A percentile compares a stretch with the other conserved stretches of the same genome.
Evolutionary conservation across 2,797 vertebrate species (phyloP).

Genomic region (Premnoplex brunnescens): DNA sequence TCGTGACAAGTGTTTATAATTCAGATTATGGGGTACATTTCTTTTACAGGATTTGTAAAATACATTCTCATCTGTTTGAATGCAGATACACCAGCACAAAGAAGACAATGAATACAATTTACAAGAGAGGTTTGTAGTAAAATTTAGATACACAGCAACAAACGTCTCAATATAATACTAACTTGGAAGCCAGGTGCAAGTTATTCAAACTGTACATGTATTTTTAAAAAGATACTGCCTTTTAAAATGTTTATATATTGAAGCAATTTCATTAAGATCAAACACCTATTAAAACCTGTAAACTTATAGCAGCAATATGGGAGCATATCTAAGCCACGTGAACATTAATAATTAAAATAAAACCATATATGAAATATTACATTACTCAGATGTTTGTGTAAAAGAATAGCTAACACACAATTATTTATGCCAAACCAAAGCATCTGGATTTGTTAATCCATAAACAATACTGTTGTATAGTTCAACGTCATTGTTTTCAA

Average conservation of each 20-base stretch:
- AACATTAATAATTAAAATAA: slow-evolving; percentile 29
- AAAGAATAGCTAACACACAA: neutral
- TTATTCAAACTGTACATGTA: slow-evolving; percentile 52
- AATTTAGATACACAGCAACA: neutral
- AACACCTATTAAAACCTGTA: slow-evolving; percentile 18
- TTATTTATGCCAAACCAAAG: neutral
- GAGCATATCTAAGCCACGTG: neutral
- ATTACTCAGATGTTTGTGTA: neutral
- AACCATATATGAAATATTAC: neutral
- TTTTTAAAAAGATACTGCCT: slow-evolving; percentile 42
- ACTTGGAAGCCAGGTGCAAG: neutral
- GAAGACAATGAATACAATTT: slow-evolving; percentile 18
- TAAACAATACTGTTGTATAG: slow-evolving; percentile 18
- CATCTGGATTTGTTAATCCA: neutral
- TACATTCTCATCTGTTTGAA: slow-evolving; percentile 35
- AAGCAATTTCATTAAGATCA: slow-evolving; percentile 39
- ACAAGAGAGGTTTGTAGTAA: neutral
- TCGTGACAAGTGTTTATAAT: neutral
- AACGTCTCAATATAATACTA: neutral
- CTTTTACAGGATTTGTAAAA: slow-evolving; percentile 9
- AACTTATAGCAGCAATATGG: slow-evolving; percentile 54
- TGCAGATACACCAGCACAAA: neutral
- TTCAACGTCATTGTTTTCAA: neutral
- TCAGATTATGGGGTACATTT: neutral
- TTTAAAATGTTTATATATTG: slow-evolving; percentile 51